Percentiles rank a stretch among this genome's conserved stretches.
Conservation (phyloP, 2,888 invertebrate genomes). For the Tetheella fluctuosa region DNA sequence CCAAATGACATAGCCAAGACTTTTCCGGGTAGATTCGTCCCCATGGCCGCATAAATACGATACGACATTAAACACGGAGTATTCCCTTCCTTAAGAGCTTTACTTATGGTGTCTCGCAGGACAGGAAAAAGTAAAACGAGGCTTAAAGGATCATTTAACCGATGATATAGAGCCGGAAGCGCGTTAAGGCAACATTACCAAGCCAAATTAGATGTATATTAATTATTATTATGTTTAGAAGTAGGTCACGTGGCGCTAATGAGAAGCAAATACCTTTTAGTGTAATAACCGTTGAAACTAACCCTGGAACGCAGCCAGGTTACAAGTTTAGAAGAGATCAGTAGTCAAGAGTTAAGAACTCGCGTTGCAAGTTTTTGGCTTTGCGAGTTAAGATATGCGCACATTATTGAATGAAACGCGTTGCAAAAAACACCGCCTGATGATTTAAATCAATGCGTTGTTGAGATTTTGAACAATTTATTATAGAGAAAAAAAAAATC, state of each 20-base stretch:
- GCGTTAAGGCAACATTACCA: slow-evolving; percentile 9
- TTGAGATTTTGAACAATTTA: no score
- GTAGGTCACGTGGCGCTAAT: slow-evolving; percentile 5
- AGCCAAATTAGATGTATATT: slow-evolving; percentile 10
- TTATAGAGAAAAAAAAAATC: no score
- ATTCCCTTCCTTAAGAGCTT: neutral
- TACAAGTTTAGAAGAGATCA: slow-evolving; percentile 1
- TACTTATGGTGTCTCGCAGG: neutral
- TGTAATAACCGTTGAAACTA: neutral
- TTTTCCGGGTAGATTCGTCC: slow-evolving; percentile 1
- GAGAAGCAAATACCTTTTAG: slow-evolving; percentile 3
- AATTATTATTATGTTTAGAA: slow-evolving; percentile 6
- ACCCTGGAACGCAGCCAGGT: neutral
- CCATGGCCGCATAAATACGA: slow-evolving; percentile 9
- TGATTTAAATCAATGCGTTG: no score
- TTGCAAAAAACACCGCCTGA: no score
- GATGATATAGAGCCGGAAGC: slow-evolving; percentile 9
- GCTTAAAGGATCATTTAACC: slow-evolving; percentile 11
- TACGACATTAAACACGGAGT: slow-evolving; percentile 1
- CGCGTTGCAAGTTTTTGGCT: neutral
- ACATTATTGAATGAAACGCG: no score
- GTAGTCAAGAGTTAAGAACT: neutral
- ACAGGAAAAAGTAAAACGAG: slow-evolving; percentile 6
- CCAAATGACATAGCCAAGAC: slow-evolving; percentile 1
- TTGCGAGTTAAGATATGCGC: no score